phyloP scores from a whole-genome alignment of 2,797 vertebrate species.

The Hypotaenidia okinawae region DNA sequence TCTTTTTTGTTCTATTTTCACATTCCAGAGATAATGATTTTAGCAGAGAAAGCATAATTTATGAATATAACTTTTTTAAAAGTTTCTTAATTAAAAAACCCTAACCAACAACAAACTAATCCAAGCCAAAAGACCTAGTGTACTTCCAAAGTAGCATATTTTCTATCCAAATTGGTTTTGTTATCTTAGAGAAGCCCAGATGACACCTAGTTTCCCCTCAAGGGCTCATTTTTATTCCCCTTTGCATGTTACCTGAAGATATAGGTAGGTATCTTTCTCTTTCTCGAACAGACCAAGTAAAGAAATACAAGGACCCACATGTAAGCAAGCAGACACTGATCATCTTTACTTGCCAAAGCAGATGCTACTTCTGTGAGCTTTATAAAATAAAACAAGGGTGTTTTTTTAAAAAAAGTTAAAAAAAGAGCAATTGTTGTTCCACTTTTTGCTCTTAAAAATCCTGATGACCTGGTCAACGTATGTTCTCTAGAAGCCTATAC shows the following conservation, averaged over 20 bases:
- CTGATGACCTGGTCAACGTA: rapidly evolving
- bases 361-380: not conserved
- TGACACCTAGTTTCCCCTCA: not conserved
- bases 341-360: not conserved
- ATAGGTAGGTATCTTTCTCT: not conserved
- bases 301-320: not conserved
- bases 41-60: not conserved
- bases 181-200: not conserved
- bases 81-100: not conserved
- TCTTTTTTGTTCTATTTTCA: constrained; percentile 1
- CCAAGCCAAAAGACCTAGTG: not conserved
- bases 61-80: not conserved
- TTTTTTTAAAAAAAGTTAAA: not conserved
- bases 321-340: not conserved
- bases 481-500: not conserved
- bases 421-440: not conserved
- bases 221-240: not conserved
- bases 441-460: not conserved
- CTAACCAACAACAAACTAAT: not conserved
- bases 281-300: not conserved
- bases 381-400: not conserved
- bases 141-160: not conserved
- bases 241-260: not conserved
- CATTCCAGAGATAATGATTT: constrained; percentile 5
- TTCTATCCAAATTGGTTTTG: not conserved